These are phyloP conservation scores for Pheosia gnoma DNA, from an alignment of 2,888 invertebrate genomes.

Conservation along the genomic window DNA sequence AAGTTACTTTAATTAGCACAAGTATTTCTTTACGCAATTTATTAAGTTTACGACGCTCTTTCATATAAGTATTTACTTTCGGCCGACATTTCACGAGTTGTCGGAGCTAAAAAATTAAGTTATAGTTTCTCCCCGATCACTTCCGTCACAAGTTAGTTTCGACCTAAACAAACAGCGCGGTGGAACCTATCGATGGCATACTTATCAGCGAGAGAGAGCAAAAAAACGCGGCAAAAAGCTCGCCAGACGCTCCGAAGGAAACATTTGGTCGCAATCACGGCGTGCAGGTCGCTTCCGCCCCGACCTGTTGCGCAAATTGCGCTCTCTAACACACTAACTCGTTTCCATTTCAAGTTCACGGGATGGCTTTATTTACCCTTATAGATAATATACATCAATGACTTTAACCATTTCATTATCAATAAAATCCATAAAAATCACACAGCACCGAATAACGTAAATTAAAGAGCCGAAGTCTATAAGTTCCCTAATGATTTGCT, in stretches of 20 bases:
- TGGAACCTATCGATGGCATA: slow-evolving; percentile 80
- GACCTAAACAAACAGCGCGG: slow-evolving; percentile 75
- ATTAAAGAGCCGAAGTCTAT: not conserved
- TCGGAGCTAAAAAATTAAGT: slow-evolving; percentile 16
- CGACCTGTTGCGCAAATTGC: slow-evolving; percentile 83
- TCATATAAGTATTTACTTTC: not conserved
- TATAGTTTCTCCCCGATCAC: slow-evolving; percentile 54
- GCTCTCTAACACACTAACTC: slow-evolving; percentile 36
- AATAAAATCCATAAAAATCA: not conserved
- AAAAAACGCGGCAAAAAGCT: slow-evolving; percentile 76
- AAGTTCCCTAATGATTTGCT: too few relatives aligned
- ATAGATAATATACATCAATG: too few relatives aligned
- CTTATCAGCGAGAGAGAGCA: slow-evolving; percentile 73
- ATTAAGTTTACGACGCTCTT: not conserved
- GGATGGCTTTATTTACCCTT: not conserved
- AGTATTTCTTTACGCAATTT: not conserved
- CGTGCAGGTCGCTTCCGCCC: slow-evolving; percentile 83
- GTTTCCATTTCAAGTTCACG: slow-evolving; percentile 14
- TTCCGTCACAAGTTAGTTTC: slow-evolving; percentile 73
- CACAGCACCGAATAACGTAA: too few relatives aligned
- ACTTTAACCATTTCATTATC: too few relatives aligned
- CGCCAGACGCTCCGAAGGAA: slow-evolving; percentile 76
- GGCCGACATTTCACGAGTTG: slow-evolving; percentile 10
- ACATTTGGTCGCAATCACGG: slow-evolving; percentile 83
- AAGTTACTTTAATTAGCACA: not conserved